These are phyloP conservation scores for Eudasyphora cyanicolor DNA, from an alignment of 2,888 invertebrate genomes.

Conservation along the genomic window DNA sequence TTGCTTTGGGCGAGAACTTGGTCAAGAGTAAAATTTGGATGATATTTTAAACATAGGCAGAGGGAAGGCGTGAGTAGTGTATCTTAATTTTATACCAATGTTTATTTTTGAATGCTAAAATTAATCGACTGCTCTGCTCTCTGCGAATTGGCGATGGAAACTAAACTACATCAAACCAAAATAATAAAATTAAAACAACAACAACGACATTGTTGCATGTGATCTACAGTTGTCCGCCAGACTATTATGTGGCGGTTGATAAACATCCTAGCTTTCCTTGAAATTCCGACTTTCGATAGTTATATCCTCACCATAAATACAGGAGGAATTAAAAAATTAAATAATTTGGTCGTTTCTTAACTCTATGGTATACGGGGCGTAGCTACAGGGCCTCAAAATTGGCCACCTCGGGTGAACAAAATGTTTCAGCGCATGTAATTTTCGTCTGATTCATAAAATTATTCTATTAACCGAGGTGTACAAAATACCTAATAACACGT, in stretches of 20 bases:
- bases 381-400: too few relatives aligned
- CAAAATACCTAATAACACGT: too few relatives aligned
- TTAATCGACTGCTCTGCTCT: constrained; percentile 19
- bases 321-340: too few relatives aligned
- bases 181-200: background rate
- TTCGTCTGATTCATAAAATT: too few relatives aligned
- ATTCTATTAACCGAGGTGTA: too few relatives aligned
- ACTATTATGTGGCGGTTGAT: background rate
- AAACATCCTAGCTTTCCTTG: too few relatives aligned
- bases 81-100: constrained; percentile 13
- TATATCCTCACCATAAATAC: too few relatives aligned
- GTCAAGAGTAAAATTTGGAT: background rate
- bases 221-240: background rate
- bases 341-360: too few relatives aligned
- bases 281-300: too few relatives aligned
- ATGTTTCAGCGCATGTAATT: too few relatives aligned
- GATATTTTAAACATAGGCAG: background rate
- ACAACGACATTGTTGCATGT: constrained; percentile 11
- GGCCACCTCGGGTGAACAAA: too few relatives aligned
- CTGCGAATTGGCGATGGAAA: background rate
- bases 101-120: constrained; percentile 28
- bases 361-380: too few relatives aligned
- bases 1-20: background rate
- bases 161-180: background rate
- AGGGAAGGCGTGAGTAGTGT: background rate